Conservation (phyloP, 2,888 invertebrate genomes). For the Isotomurus palustris region DNA sequence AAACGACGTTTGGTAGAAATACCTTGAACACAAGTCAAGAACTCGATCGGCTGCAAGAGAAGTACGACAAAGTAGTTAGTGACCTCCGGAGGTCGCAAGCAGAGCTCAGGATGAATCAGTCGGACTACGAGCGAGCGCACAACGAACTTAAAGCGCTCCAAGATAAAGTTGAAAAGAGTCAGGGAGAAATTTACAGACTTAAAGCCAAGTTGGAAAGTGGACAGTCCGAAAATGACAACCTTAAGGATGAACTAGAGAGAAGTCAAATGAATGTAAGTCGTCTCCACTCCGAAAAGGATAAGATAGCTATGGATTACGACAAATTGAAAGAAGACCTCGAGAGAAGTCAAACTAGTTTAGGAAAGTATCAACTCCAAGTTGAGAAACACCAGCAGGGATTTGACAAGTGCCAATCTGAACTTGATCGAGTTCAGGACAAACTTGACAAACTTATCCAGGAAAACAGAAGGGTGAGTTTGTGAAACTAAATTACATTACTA, state of each 20-base stretch:
- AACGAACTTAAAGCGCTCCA: slow-evolving; percentile 78
- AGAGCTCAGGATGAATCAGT: slow-evolving; percentile 63
- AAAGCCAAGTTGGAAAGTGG: slow-evolving; percentile 92
- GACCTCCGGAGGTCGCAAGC: slow-evolving; percentile 84
- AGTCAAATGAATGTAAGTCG: slow-evolving; percentile 77
- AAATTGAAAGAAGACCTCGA: slow-evolving; percentile 84
- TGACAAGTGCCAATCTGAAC: slow-evolving; percentile 84
- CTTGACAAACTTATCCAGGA: slow-evolving; percentile 77
- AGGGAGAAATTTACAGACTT: slow-evolving; percentile 88
- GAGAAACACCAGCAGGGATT: slow-evolving; percentile 84
- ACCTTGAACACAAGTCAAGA: slow-evolving; percentile 67
- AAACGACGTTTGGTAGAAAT: slow-evolving; percentile 75
- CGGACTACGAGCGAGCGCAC: slow-evolving; percentile 81
- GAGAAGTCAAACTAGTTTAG: slow-evolving; percentile 79
- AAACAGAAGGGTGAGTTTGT: slow-evolving; percentile 67
- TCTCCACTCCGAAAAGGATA: slow-evolving; percentile 81
- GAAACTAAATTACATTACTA: background rate
- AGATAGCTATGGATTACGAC: slow-evolving; percentile 76
- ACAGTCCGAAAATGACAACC: slow-evolving; percentile 87
- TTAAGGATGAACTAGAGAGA: slow-evolving; percentile 86
- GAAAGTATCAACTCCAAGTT: slow-evolving; percentile 84
- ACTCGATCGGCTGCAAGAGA: slow-evolving; percentile 54
- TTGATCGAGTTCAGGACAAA: slow-evolving; percentile 83
- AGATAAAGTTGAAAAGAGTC: slow-evolving; percentile 88
- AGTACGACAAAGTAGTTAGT: slow-evolving; percentile 76